Percentiles rank a stretch among this genome's conserved stretches.
phyloP scores from a whole-genome alignment of 2,888 invertebrate species.

The Choreutis nemorana region DNA sequence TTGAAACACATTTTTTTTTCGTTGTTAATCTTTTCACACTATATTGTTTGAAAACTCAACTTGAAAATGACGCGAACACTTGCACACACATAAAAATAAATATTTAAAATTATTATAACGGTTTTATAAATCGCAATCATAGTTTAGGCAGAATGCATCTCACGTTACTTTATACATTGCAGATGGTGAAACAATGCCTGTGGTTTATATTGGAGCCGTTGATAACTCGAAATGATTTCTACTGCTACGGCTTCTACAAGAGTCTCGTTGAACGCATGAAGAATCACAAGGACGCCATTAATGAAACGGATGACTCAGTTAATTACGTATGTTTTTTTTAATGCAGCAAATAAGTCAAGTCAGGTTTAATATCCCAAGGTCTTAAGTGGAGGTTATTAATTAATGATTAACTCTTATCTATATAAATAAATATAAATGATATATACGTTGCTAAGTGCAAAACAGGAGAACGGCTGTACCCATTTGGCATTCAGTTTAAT shows the following conservation, averaged over 20 bases:
- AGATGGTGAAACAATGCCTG: slow-evolving; percentile 82
- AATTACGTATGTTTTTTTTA: slow-evolving; percentile 78
- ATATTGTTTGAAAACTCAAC: too few species aligned
- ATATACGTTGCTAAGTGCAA: too few species aligned
- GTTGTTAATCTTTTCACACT: too few species aligned
- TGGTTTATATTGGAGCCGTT: slow-evolving; percentile 96
- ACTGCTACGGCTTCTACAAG: slow-evolving; percentile 95
- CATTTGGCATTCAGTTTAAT: too few species aligned
- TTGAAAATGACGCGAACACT: too few species aligned
- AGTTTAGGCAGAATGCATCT: not conserved
- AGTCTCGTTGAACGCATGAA: slow-evolving; percentile 94
- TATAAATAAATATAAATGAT: too few species aligned
- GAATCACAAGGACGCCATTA: slow-evolving; percentile 88
- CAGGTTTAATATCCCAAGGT: not conserved
- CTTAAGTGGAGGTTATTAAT: too few species aligned
- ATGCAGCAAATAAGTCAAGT: too few species aligned
- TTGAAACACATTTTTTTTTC: not conserved
- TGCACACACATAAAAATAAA: too few species aligned
- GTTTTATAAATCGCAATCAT: not conserved
- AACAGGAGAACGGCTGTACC: too few species aligned
- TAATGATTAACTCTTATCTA: too few species aligned
- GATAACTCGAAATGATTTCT: slow-evolving; percentile 91
- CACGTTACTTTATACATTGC: too few species aligned
- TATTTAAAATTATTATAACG: not conserved
- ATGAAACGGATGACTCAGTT: slow-evolving; percentile 80